Conservation (phyloP, 2,888 invertebrate species). For the Falcaria lacertinaria region DNA sequence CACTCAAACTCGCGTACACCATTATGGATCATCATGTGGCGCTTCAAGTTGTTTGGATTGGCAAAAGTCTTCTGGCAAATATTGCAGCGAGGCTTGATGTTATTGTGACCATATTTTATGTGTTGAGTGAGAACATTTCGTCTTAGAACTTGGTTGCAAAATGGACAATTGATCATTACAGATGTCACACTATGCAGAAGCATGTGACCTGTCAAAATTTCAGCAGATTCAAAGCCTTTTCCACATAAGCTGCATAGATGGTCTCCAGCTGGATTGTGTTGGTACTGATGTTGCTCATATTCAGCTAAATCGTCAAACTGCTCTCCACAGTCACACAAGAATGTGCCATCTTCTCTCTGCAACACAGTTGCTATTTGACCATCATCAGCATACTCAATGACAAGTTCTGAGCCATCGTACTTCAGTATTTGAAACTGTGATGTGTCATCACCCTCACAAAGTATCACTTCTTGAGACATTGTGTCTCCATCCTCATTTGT, state of each 20-base stretch:
- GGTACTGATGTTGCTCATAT: conserved; percentile 65
- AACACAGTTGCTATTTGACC: conserved; percentile 60
- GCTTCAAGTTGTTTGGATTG: conserved; percentile 69
- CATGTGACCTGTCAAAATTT: conserved; percentile 68
- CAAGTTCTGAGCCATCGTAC: conserved; percentile 65
- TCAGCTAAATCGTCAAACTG: conserved; percentile 57
- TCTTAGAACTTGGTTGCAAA: conserved; percentile 59
- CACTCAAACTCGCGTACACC: conserved; percentile 69
- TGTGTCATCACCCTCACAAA: conserved; percentile 65
- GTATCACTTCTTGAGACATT: conserved; percentile 61
- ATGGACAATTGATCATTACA: conserved; percentile 56
- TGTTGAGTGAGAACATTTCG: conserved; percentile 66
- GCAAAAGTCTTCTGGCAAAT: conserved; percentile 70
- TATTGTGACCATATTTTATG: conserved; percentile 69
- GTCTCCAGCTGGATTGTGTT: conserved; percentile 60
- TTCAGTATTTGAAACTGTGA: conserved; percentile 68
- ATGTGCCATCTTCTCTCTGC: conserved; percentile 64
- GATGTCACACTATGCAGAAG: conserved; percentile 59
- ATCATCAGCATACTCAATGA: conserved; percentile 71
- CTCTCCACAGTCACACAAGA: conserved; percentile 69
- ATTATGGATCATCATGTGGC: conserved; percentile 73
- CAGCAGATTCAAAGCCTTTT: conserved; percentile 68
- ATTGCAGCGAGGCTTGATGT: conserved; percentile 61
- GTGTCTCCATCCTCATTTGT: conserved; percentile 46
- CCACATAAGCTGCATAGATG: conserved; percentile 66